These are phyloP conservation scores for Gymnobelideus leadbeateri DNA, from an alignment of 2,113 vertebrate genomes.

Conservation along the genomic window DNA sequence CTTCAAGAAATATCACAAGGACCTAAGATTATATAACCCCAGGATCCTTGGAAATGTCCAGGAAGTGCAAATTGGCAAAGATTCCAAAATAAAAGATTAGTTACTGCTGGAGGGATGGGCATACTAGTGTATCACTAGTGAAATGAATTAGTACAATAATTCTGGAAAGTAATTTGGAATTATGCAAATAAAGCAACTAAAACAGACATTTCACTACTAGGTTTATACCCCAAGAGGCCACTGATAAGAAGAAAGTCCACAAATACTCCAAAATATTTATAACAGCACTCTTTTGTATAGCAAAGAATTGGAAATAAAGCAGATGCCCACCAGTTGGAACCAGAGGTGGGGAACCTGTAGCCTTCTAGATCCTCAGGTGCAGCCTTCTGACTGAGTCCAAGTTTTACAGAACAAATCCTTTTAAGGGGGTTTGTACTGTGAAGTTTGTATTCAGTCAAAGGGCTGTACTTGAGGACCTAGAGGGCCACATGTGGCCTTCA, in stretches of 20 bases:
- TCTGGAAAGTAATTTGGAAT: neutral
- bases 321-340: neutral
- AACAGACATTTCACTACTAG: neutral
- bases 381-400: too few relatives aligned
- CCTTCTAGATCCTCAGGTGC: too few relatives aligned
- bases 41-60: conserved; percentile 15
- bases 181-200: neutral
- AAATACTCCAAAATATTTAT: neutral
- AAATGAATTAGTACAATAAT: neutral
- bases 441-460: too few relatives aligned
- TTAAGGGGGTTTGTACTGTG: too few relatives aligned
- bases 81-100: neutral
- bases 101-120: neutral
- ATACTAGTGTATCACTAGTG: neutral
- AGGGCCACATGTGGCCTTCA: too few relatives aligned
- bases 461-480: too few relatives aligned
- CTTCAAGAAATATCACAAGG: neutral
- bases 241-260: neutral
- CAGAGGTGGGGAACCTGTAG: too few relatives aligned
- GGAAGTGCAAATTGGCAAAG: neutral
- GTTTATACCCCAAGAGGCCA: neutral
- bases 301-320: neutral
- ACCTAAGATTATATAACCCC: neutral
- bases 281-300: neutral
- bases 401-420: too few relatives aligned